phyloP scores from a whole-genome alignment of 2,888 invertebrate genomes.

The Colletes collaris region DNA sequence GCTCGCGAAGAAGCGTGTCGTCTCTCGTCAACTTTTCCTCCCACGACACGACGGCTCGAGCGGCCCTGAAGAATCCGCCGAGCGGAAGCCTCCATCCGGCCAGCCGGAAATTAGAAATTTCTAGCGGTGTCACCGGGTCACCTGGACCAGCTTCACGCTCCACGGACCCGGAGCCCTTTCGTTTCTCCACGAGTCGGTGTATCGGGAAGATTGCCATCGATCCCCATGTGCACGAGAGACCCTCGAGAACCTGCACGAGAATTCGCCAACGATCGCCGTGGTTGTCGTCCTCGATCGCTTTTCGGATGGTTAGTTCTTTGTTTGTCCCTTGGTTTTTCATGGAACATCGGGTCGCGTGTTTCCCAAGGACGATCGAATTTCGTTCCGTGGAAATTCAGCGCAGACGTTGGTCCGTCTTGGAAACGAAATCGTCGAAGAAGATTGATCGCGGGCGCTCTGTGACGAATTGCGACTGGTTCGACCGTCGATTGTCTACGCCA shows the following conservation, averaged over 20 bases:
- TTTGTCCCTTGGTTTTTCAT: no score
- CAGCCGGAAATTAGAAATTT: conserved; percentile 69
- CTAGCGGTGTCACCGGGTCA: conserved; percentile 48
- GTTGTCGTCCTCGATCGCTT: no score
- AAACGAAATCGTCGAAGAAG: no score
- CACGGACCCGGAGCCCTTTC: conserved; percentile 21
- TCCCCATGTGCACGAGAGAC: conserved; percentile 6
- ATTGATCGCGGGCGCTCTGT: no score
- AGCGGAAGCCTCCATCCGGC: background rate
- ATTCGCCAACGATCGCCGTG: conserved; percentile 9
- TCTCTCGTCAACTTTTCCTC: conserved; percentile 28
- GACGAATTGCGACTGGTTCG: no score
- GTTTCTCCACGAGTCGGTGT: conserved; percentile 19
- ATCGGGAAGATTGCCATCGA: conserved; percentile 47
- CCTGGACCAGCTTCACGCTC: conserved; percentile 40
- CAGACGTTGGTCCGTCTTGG: no score
- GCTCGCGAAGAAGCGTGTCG: no score
- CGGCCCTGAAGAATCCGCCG: background rate
- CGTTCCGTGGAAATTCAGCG: no score
- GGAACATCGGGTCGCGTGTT: no score
- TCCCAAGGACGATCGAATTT: no score
- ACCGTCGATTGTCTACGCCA: no score
- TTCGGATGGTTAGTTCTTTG: background rate
- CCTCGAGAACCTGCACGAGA: background rate
- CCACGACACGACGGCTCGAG: conserved; percentile 2